Evolutionary conservation across 2,888 invertebrate genomes (phyloP), one percentile per base, ranked within the genome.

Genomic region (Dryobota labecula): DNA sequence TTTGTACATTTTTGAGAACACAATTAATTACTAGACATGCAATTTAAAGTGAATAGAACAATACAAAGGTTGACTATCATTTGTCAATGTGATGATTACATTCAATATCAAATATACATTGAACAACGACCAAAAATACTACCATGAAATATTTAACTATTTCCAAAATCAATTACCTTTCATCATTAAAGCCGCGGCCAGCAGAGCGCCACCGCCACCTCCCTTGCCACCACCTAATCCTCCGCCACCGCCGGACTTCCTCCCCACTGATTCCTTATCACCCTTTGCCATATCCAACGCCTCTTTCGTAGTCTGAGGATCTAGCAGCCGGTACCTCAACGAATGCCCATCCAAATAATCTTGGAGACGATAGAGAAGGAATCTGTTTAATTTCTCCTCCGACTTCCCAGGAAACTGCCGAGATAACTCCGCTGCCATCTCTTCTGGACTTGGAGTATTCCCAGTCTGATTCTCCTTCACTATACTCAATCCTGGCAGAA

Each of bases 321-420:
- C 97, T 88, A 98, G 93, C 36, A 98, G 93, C 84, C 97, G 97
- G 77, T 98, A 97, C 69, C 97, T 97, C 82, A 98, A 91, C 0
- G 97, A 97, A 87, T 98, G 98, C 0, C 97, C 97, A 90, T 97
- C 97, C 33, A 98, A 92, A 82, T 98, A 97, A 80, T 97, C 97
- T 54, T 97, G 97, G 18, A 98, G 91, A 30, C 95, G 92, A 80
- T 97, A 97, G 68, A 98, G 86, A 27, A 98, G 95, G 86, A 97
- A 98, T 4, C 97, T 97, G 87, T 98, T 98, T 18, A 98, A 91
- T 30, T 98, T 97, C 70, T 97, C 97, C 76, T 97, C 97, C 0
- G 97, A 97, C 88, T 98, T 98, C 60, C 98, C 97, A 0, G 98
- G 98, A 87, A 97, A 98, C 84, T 97, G 97, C 47, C 98, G 96